Evolutionary conservation across 2,797 vertebrate species (phyloP).

Genomic region (Pyrocephalus nanus): DNA sequence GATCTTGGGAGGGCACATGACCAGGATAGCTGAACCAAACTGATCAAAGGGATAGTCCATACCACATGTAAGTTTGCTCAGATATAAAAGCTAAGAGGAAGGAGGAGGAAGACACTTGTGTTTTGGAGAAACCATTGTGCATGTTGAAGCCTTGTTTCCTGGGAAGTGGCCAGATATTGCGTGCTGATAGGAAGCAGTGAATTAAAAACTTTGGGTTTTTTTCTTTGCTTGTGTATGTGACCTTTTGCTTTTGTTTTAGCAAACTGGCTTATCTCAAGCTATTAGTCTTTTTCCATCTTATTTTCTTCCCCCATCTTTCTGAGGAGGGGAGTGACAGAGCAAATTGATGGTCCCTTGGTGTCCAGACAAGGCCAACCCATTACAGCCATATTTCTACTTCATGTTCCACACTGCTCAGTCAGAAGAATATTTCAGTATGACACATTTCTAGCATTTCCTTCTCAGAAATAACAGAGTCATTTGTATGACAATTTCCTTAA

Average conservation of each 20-base stretch:
- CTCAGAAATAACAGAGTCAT: neutral
- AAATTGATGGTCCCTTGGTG: accelerated
- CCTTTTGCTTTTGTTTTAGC: neutral
- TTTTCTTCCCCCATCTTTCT: neutral
- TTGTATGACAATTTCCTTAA: neutral
- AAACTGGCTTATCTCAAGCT: neutral
- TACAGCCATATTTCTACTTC: neutral
- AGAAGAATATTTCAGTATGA: neutral
- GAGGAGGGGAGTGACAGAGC: neutral
- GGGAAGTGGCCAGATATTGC: accelerated
- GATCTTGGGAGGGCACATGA: neutral
- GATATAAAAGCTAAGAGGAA: neutral
- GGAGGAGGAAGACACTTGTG: neutral
- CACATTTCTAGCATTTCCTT: neutral
- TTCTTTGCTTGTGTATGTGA: neutral
- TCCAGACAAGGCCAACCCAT: neutral
- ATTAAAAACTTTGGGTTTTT: neutral
- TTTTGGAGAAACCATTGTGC: neutral
- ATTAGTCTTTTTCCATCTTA: neutral
- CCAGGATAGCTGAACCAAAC: neutral
- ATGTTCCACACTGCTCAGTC: neutral
- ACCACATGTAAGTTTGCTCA: neutral
- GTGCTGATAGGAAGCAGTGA: neutral
- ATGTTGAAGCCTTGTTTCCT: neutral
- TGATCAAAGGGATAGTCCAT: neutral